Conservation (phyloP, 2,113 vertebrate species). For the Aramus guarauna region DNA sequence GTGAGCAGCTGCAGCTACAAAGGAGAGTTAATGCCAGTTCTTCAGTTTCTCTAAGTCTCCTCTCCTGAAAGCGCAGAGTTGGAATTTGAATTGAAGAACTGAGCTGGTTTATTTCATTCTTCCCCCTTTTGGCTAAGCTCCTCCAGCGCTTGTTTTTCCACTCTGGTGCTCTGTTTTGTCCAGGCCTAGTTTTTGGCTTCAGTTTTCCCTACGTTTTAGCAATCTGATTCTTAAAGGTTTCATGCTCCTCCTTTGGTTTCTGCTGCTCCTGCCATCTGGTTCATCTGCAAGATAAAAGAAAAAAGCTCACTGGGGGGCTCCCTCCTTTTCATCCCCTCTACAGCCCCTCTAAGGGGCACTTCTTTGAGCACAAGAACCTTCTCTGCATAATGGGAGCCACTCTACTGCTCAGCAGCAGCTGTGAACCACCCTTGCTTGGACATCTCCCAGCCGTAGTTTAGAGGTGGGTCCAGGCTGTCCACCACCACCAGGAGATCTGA, state of each 20-base stretch:
- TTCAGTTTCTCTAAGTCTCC: not conserved
- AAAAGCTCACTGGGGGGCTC: not conserved
- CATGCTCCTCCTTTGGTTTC: not conserved
- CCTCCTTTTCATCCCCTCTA: not conserved
- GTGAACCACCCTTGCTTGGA: not conserved
- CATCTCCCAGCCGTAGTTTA: not conserved
- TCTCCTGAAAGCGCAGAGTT: not conserved
- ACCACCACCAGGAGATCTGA: not conserved
- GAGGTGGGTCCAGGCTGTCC: not conserved
- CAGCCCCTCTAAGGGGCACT: not conserved
- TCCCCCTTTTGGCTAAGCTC: not conserved
- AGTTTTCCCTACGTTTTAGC: not conserved
- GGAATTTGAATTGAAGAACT: not conserved
- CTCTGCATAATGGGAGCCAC: not conserved
- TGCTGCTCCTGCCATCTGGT: not conserved
- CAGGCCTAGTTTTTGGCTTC: constrained; percentile 11
- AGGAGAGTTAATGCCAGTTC: not conserved
- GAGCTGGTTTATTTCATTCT: not conserved
- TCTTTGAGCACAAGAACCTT: not conserved
- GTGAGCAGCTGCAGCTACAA: constrained; percentile 18
- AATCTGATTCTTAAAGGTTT: not conserved
- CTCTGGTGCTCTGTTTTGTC: not conserved
- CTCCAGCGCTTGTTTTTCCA: constrained; percentile 1
- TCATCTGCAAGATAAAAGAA: constrained; percentile 18
- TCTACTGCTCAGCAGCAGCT: not conserved